Base-by-base conservation (phyloP, 2,113 vertebrate species). In the rat (Rattus norvegicus) region DNA sequence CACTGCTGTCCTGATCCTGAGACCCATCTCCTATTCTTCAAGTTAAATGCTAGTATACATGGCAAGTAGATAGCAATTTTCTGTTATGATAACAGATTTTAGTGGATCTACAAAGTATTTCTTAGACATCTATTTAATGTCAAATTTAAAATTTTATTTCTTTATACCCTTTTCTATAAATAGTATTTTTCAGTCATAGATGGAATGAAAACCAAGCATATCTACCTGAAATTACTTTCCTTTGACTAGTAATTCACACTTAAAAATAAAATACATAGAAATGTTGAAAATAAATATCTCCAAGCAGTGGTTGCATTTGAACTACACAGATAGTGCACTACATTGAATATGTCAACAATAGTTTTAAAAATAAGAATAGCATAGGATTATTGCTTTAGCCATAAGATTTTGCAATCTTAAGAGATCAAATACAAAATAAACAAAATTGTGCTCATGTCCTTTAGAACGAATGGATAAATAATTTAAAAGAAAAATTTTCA, bases 401-500 rank as follows among this genome's bases (percentile, higher is more conserved):
- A 1, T 73, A 91, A 90, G 7, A 87, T 91, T 93, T 96, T 63
- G 79, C 26, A 90, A 17, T 3, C 6, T 77, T 19, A 54, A 33
- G 84, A 13, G 26, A 93, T 43, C 93, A 93, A 93, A 59, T 70
- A 3, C 59, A 4, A 63, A 92, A 20, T 67, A 91, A 94, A 83
- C 0, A 54, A 43, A 12, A 91, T n/a, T 70, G 17, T 52, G 87
- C 0, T 75, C 33, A 90, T 16, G 20, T 43, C 92, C 73, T 24
- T 97, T 28, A 89, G 33, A 92, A 92, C 14, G 49, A 87, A 14
- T 79, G 67, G 22, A 12, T 69, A 93, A 94, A 77, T 93, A 69
- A 70, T 93, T 95, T 80, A 91, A 13, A 93, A 89, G 94, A 79
- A 86, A 73, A 88, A 72, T 93, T n/a, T 39, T 16, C 26, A 54